Conservation (phyloP, 2,797 vertebrate species). For the Avahi laniger region DNA sequence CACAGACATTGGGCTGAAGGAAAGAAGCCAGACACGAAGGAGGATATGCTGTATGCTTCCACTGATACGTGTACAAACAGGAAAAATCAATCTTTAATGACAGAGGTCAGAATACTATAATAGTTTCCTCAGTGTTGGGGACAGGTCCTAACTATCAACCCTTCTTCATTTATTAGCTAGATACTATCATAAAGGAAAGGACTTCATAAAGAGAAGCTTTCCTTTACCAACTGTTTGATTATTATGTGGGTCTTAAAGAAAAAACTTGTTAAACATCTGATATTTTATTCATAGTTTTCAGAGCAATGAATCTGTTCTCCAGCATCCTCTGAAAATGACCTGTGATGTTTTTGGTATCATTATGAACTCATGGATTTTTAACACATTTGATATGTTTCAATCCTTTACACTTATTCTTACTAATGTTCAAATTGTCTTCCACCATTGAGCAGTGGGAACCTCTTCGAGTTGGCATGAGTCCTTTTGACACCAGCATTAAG, state of each 20-base stretch:
- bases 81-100: background rate
- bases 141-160: background rate
- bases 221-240: background rate
- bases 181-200: background rate
- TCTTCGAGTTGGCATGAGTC: background rate
- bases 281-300: background rate
- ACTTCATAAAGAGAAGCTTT: background rate
- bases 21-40: background rate
- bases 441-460: background rate
- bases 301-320: background rate
- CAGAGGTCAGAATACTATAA: background rate
- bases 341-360: background rate
- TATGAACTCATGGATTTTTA: background rate
- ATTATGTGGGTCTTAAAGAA: background rate
- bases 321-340: background rate
- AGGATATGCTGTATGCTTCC: background rate
- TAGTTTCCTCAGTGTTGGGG: background rate
- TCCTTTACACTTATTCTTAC: background rate
- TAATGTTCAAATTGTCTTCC: background rate
- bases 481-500: background rate
- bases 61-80: background rate
- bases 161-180: background rate
- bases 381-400: background rate
- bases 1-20: background rate
- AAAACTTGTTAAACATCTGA: background rate